Percentiles rank a stretch among this genome's conserved stretches.
Evolutionary conservation across 2,888 invertebrate genomes (phyloP).

Genomic region (Aleiodes alternator): DNA sequence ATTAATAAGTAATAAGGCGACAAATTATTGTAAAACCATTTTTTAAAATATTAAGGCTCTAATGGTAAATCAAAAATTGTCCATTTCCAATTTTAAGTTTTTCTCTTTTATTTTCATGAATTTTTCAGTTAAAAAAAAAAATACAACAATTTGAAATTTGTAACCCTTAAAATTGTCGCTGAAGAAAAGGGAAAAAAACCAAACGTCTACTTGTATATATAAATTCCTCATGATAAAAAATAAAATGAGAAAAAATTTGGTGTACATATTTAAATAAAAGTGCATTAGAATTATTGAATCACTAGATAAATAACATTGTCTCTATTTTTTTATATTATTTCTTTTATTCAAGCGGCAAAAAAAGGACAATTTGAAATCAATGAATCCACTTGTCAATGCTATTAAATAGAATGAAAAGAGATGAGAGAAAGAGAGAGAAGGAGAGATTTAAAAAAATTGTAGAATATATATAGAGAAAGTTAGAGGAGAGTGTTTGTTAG

Average conservation of each 20-base stretch:
- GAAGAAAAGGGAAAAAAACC: slow-evolving; percentile 46
- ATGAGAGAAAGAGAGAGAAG: not conserved
- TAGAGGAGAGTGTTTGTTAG: slow-evolving; percentile 68
- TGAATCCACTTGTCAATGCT: too few relatives aligned
- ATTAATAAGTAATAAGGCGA: slow-evolving; percentile 71
- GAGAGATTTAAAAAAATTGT: slow-evolving; percentile 41
- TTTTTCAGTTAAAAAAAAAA: slow-evolving; percentile 10
- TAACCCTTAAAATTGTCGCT: slow-evolving; percentile 39
- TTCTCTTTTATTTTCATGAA: slow-evolving; percentile 34
- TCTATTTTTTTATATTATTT: slow-evolving; percentile 15
- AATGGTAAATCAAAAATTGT: not conserved
- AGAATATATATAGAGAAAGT: slow-evolving; percentile 16
- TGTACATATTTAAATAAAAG: slow-evolving; percentile 71
- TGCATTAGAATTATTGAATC: not conserved
- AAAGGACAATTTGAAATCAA: not conserved
- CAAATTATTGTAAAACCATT: slow-evolving; percentile 46
- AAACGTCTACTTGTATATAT: slow-evolving; percentile 74
- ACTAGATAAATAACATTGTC: not conserved
- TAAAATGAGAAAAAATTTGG: slow-evolving; percentile 64
- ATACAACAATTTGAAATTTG: slow-evolving; percentile 6
- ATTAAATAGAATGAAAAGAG: slow-evolving; percentile 20
- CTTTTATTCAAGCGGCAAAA: not conserved
- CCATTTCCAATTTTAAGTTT: too few relatives aligned
- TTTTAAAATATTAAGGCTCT: not conserved
- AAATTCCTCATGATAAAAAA: slow-evolving; percentile 73